Evolutionary conservation across 2,888 invertebrate species (phyloP).

Genomic region (Lochmaea crataegi): DNA sequence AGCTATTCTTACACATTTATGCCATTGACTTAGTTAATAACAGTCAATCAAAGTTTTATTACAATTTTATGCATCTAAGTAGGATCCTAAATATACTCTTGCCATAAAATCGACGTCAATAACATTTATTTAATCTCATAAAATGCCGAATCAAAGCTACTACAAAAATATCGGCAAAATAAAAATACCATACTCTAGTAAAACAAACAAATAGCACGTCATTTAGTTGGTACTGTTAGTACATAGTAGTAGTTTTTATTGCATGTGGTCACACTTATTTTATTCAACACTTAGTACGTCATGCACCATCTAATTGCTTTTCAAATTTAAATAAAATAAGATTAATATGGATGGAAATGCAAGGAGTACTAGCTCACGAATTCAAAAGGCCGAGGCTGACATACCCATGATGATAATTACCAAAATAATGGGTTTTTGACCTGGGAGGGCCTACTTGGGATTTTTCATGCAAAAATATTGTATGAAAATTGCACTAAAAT

Average conservation of each 20-base stretch:
- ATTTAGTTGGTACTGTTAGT: background rate
- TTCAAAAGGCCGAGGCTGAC: too few species aligned
- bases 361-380: too few species aligned
- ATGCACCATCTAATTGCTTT: slow-evolving; percentile 6
- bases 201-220: background rate
- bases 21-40: background rate
- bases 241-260: slow-evolving; percentile 1
- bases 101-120: background rate
- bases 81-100: background rate
- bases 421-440: too few species aligned
- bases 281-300: background rate
- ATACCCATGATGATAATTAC: too few species aligned
- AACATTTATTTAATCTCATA: background rate
- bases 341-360: too few species aligned
- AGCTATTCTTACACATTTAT: background rate
- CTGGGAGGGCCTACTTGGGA: too few species aligned
- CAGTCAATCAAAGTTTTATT: too few species aligned
- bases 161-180: background rate
- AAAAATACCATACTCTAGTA: background rate
- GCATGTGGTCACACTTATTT: background rate
- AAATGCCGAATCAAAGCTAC: background rate
- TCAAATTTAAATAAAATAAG: background rate
- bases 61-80: background rate
- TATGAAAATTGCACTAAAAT: too few species aligned
- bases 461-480: too few species aligned